phyloP scores from a whole-genome alignment of 2,888 invertebrate genomes.

The Opisthograptis luteolata region DNA sequence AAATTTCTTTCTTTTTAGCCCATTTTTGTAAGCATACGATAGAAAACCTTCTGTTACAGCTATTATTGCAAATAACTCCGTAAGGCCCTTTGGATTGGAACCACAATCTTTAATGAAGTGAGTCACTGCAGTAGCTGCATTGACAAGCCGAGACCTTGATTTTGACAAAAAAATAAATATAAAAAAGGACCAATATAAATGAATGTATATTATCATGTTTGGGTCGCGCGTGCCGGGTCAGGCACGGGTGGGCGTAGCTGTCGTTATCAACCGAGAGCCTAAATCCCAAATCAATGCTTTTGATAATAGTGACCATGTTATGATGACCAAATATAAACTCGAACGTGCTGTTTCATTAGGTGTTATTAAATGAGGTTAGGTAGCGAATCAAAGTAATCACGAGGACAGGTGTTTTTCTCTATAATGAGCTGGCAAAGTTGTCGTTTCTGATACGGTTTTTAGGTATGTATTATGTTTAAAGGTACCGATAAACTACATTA shows the following conservation, averaged over 20 bases:
- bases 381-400: background rate
- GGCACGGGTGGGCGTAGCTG: constrained; percentile 34
- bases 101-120: too few species aligned
- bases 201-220: constrained; percentile 27
- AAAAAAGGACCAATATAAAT: constrained; percentile 10
- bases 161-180: too few species aligned
- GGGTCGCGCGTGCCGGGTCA: constrained; percentile 36
- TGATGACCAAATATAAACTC: too few species aligned
- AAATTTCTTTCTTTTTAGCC: background rate
- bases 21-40: background rate
- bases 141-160: too few species aligned
- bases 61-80: too few species aligned
- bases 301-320: constrained; percentile 24
- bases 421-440: background rate
- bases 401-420: background rate
- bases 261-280: constrained; percentile 31
- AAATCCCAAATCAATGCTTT: constrained; percentile 37
- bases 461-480: too few species aligned
- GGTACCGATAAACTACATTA: too few species aligned
- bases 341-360: constrained; percentile 5
- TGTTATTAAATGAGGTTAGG: constrained; percentile 5
- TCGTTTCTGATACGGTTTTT: too few species aligned
- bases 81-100: too few species aligned
- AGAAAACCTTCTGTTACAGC: too few species aligned
- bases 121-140: too few species aligned